A percentile compares a stretch with the other conserved stretches of the same genome.
Evolutionary conservation across 2,113 vertebrate species (phyloP).

Genomic region (Manacus vitellinus): DNA sequence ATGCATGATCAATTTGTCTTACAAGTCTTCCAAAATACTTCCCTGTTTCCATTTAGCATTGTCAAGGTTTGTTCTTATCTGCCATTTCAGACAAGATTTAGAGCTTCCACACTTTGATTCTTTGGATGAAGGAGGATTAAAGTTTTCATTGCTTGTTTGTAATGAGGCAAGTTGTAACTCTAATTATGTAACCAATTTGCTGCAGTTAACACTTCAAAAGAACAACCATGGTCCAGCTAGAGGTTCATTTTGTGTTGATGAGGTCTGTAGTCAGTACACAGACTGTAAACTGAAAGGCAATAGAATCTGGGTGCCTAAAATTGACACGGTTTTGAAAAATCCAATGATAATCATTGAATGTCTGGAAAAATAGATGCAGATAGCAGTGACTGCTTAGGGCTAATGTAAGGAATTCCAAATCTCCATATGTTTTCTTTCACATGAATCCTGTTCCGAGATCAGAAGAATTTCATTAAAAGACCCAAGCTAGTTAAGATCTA

Average conservation of each 20-base stretch:
- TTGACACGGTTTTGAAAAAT: neutral
- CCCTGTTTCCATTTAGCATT: constrained; percentile 28
- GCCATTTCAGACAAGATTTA: constrained; percentile 57
- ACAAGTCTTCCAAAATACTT: constrained; percentile 43
- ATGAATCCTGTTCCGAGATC: neutral
- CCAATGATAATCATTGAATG: neutral
- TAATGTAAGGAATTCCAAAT: constrained; percentile 14
- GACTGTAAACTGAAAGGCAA: neutral
- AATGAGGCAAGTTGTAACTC: constrained; percentile 12
- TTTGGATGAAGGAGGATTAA: constrained; percentile 11
- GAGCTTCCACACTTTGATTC: constrained; percentile 46
- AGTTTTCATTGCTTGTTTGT: constrained; percentile 20
- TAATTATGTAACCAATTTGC: constrained; percentile 12
- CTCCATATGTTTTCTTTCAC: neutral
- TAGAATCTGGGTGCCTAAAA: neutral
- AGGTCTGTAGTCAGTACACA: neutral
- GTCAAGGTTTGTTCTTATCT: constrained; percentile 53
- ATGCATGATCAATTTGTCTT: constrained; percentile 59
- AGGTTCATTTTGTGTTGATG: neutral
- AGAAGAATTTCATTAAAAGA: constrained; percentile 22
- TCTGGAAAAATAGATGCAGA: neutral
- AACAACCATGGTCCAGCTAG: neutral
- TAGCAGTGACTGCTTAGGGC: neutral
- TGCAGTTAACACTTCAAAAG: constrained; percentile 34
- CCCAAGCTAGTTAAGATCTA: neutral